phyloP scores from a whole-genome alignment of 2,888 invertebrate species.

The Thyatira batis region DNA sequence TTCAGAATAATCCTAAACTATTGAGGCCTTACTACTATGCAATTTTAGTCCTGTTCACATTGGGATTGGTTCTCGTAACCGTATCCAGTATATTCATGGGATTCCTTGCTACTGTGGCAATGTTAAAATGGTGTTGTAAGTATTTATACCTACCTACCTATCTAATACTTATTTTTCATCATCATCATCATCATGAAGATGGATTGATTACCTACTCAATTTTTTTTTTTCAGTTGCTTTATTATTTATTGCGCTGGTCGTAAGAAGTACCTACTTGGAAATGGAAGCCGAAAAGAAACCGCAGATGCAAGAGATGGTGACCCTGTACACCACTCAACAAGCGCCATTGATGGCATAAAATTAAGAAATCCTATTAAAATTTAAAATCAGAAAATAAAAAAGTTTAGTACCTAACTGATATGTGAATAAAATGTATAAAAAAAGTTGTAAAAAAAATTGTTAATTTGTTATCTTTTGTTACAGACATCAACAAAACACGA shows the following conservation, averaged over 20 bases:
- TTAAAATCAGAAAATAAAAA: background rate
- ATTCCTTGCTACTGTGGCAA: constrained; percentile 50
- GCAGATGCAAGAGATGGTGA: constrained; percentile 57
- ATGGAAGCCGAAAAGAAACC: constrained; percentile 63
- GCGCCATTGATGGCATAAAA: constrained; percentile 44
- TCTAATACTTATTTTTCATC: no score
- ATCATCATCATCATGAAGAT: background rate
- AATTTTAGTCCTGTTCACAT: constrained; percentile 49
- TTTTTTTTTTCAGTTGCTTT: constrained; percentile 59
- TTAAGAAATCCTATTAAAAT: constrained; percentile 3
- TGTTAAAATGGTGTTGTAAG: constrained; percentile 68
- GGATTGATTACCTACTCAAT: background rate
- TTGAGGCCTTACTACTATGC: constrained; percentile 56
- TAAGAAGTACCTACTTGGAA: constrained; percentile 62
- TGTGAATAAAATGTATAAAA: no score
- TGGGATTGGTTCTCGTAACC: constrained; percentile 56
- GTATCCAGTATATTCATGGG: constrained; percentile 64
- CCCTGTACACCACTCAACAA: constrained; percentile 48
- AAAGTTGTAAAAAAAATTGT: no score
- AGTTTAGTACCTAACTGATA: background rate
- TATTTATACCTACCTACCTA: constrained; percentile 18
- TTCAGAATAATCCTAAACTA: constrained; percentile 54
- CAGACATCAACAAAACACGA: no score
- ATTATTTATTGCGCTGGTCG: constrained; percentile 58
- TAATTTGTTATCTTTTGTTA: no score